Base-by-base conservation (phyloP, 1,140 invertebrate species). In the Drosophila nigrodunni region DNA sequence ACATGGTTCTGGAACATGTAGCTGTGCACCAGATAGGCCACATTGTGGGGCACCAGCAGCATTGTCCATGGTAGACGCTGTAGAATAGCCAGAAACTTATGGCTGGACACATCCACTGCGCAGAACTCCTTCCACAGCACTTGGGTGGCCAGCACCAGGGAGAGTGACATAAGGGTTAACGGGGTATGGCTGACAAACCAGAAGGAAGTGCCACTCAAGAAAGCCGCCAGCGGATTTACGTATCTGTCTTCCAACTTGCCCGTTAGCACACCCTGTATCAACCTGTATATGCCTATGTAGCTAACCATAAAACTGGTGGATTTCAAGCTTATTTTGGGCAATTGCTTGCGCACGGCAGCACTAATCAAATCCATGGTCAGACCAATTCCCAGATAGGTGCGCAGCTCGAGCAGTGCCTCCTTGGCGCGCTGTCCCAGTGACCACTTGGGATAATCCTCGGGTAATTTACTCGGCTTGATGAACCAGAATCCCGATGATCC, bases 401-500 rank as follows among this genome's bases (percentile, higher is more conserved):
- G 21, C 6, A 85, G 11, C 18, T 85, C 77, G 5, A 7, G n/a
- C 0, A 77, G n/a, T 10, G 52, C 39, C 18, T 69, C 49, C 13
- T n/a, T 60, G 2, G 71, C 1, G 3, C 64, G 74, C 37, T 49
- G 9, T 1, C 0, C 5, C 2, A 69, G 9, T 1, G 54, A 11
- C 59, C 66, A 46, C 13, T 83, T 58, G 0, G 21, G 9, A 8
- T 57, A 62, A 35, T 83, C 59, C 21, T 54, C 3, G 0, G 74
- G 46, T 49, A 77, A 30, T n/a, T 11, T 21, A 3, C 30, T 7
- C 3, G 82, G 81, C 11, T 52, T 74, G 2, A 85, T 86, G 35
- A 86, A 86, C 82, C 82, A 86, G 46, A 86, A 86, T 9, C 82
- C 78, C 0, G 64, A 62, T 30, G 78, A 85, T 0, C 34, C 43